Base-by-base conservation (phyloP, 2,888 invertebrate genomes). In the Dolichomitus sp. region DNA sequence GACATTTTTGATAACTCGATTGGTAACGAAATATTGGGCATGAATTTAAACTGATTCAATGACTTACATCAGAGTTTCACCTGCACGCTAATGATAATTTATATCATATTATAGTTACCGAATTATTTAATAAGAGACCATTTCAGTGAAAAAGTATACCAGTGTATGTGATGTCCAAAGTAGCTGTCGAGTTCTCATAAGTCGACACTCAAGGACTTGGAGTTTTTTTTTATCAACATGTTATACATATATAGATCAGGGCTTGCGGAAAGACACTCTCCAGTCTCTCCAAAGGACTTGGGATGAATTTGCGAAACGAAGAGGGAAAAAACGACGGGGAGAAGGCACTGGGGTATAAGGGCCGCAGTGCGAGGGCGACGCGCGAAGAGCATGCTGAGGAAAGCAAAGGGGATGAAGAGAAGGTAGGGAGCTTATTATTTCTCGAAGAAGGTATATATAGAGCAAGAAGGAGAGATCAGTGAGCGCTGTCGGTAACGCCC, bases 401-500 rank as follows among this genome's bases (percentile, higher is more conserved):
- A 69, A 70, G 65, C 45, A 74, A 79, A 81, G 80, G 78, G 80
- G 83, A 80, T 76, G 70, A 82, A 75, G 82, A 73, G 70, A 84
- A 83, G 83, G 85, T 87, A 88, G 87, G 88, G 89, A 91, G 92
- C 91, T 92, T 91, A 92, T 92, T 92, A 92, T 92, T 89, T 88
- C 80, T 84, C 81, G 85, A 87, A 86, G 88, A 86, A 89, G 85
- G 79, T 82, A 79, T 74, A 57, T 74, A 57, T 74, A 69, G 65
- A 66, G 45, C 17, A 52, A 80, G 73, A 73, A 80, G 86, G 86
- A 86, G 84, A 85, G 81, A 80, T 74, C 63, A 82, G 83, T 81
- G 85, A 86, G 82, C 42, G 73, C 59, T 84, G 86, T 50, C 70
- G 86, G 88, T 86, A 89, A 91, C 89, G 91, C 88, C 88, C 88